Percentiles rank a stretch among this genome's conserved stretches.
phyloP scores from a whole-genome alignment of 2,113 vertebrate species.

The Galeopterus variegatus region DNA sequence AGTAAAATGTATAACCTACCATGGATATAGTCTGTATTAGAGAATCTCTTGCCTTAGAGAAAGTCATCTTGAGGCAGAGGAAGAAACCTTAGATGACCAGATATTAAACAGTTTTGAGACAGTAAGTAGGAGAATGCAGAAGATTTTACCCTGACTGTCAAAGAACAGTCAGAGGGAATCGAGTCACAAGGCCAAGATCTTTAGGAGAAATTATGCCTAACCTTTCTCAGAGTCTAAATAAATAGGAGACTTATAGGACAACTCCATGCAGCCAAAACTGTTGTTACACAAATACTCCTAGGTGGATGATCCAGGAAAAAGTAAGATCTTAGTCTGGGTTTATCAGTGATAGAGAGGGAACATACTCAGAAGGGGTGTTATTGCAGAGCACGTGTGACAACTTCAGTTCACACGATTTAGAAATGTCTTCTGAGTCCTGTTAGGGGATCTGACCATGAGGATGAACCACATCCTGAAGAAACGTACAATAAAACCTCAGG shows the following conservation, averaged over 20 bases:
- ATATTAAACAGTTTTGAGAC: not conserved
- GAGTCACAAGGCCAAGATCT: constrained; percentile 22
- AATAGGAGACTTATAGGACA: not conserved
- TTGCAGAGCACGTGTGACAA: not conserved
- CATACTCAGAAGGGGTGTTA: not conserved
- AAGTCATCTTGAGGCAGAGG: not conserved
- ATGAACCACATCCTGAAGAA: not conserved
- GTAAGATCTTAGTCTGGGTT: not conserved
- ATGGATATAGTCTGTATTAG: not conserved
- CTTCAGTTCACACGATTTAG: not conserved
- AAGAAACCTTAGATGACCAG: not conserved
- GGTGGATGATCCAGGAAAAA: not conserved
- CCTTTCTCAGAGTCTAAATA: not conserved
- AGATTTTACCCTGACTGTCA: not conserved
- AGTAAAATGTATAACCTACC: not conserved
- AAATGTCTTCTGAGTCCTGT: not conserved
- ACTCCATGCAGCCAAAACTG: not conserved
- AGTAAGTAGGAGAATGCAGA: not conserved
- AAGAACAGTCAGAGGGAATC: not conserved
- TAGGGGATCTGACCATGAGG: not conserved
- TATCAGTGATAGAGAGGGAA: not conserved
- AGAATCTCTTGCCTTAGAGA: constrained; percentile 6
- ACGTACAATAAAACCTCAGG: not conserved
- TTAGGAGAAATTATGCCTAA: not conserved
- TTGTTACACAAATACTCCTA: not conserved